Evolutionary conservation across 2,797 vertebrate species (phyloP).

Genomic region (Microctenopoma lineatum): DNA sequence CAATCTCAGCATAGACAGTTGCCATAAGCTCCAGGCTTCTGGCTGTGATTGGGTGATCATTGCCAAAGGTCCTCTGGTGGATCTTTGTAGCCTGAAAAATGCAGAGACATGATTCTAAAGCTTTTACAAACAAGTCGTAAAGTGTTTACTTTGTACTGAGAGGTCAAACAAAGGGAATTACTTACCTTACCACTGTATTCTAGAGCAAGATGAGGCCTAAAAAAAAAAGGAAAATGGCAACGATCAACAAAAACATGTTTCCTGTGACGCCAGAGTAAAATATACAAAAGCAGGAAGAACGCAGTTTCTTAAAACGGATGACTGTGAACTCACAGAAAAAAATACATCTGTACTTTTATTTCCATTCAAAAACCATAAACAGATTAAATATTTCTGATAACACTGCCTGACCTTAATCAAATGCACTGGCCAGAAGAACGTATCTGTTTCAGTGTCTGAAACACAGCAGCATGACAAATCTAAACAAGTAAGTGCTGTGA

Average conservation of each 20-base stretch:
- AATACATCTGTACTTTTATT: slow-evolving; percentile 11
- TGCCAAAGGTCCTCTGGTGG: slow-evolving; percentile 85
- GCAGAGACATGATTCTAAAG: slow-evolving; percentile 7
- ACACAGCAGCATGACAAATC: slow-evolving; percentile 56
- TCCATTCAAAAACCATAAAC: slow-evolving; percentile 30
- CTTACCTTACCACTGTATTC: slow-evolving; percentile 87
- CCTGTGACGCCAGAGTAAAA: slow-evolving; percentile 7
- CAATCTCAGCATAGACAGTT: slow-evolving; percentile 85
- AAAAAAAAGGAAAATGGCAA: slow-evolving; percentile 32
- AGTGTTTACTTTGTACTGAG: not conserved
- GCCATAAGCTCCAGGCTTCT: slow-evolving; percentile 86
- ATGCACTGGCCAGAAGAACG: slow-evolving; percentile 25
- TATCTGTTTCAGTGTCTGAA: slow-evolving; percentile 56
- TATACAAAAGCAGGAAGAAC: slow-evolving; percentile 13
- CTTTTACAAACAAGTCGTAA: not conserved
- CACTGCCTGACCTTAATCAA: slow-evolving; percentile 45
- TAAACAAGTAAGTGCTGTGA: slow-evolving; percentile 58
- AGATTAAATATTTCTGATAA: slow-evolving; percentile 34
- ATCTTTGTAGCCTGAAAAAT: slow-evolving; percentile 84
- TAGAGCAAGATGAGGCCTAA: slow-evolving; percentile 85
- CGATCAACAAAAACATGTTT: slow-evolving; percentile 16
- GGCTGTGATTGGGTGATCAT: slow-evolving; percentile 84
- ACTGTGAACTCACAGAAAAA: slow-evolving; percentile 11
- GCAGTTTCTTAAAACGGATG: not conserved
- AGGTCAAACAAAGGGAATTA: slow-evolving; percentile 16